phyloP scores from a whole-genome alignment of 2,797 vertebrate species.

The Argyrosomus regius region DNA sequence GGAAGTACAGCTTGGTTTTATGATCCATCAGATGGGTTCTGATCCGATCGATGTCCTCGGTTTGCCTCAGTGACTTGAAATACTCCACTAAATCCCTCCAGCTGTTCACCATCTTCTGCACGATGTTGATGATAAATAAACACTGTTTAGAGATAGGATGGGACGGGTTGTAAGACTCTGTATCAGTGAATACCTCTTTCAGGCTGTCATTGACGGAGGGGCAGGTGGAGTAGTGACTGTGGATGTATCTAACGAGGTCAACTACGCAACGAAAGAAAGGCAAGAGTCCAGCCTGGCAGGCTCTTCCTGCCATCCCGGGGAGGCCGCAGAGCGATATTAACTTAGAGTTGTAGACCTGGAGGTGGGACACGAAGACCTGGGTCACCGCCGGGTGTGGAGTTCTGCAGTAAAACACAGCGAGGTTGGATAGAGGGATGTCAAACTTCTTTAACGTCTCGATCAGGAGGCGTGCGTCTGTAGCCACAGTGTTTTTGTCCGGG shows the following conservation, averaged over 20 bases:
- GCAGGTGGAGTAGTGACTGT: slow-evolving; percentile 57
- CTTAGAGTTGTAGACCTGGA: slow-evolving; percentile 59
- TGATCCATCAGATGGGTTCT: slow-evolving; percentile 56
- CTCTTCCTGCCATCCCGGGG: slow-evolving; percentile 57
- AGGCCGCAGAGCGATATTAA: slow-evolving; percentile 75
- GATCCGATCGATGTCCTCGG: slow-evolving; percentile 4
- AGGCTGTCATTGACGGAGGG: slow-evolving; percentile 33
- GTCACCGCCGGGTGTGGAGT: slow-evolving; percentile 34
- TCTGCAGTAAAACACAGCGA: slow-evolving; percentile 75
- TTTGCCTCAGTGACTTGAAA: slow-evolving; percentile 54
- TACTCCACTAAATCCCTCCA: slow-evolving; percentile 76
- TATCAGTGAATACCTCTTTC: slow-evolving; percentile 59
- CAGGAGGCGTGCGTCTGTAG: slow-evolving; percentile 42
- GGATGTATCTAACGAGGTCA: slow-evolving; percentile 72
- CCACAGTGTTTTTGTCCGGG: fast-evolving
- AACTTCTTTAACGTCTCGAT: slow-evolving; percentile 52
- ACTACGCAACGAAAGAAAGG: slow-evolving; percentile 56
- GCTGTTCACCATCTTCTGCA: slow-evolving; percentile 65
- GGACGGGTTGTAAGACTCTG: neutral
- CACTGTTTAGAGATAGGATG: slow-evolving; percentile 43
- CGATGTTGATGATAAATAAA: slow-evolving; percentile 40
- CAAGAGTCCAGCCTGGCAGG: slow-evolving; percentile 67
- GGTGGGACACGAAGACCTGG: slow-evolving; percentile 35
- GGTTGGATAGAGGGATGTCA: slow-evolving; percentile 67
- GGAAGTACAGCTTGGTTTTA: slow-evolving; percentile 61